Percentiles rank a stretch among this genome's conserved stretches.
Conservation (phyloP, 2,113 vertebrate species). For the Furnarius figulus region DNA sequence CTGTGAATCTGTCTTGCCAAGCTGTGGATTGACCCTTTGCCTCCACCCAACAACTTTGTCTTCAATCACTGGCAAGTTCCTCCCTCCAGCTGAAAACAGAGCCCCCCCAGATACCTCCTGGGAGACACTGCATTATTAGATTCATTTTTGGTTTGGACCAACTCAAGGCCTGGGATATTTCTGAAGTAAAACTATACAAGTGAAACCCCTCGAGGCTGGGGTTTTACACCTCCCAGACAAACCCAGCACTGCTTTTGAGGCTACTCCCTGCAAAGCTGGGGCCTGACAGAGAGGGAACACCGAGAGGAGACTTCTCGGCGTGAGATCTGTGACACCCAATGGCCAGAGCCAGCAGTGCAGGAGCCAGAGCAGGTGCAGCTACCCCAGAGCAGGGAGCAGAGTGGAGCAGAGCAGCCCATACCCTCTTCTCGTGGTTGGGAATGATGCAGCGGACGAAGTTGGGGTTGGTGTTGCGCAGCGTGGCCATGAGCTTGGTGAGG, state of each 20-base stretch:
- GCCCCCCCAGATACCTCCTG: constrained; percentile 89
- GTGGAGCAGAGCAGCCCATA: constrained; percentile 29
- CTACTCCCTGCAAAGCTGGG: background rate
- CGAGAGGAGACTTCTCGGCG: background rate
- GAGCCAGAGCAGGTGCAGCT: no score
- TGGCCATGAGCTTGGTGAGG: constrained; percentile 96
- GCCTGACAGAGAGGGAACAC: background rate
- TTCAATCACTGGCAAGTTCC: constrained; percentile 98
- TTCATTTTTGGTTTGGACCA: background rate
- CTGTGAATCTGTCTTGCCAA: constrained; percentile 92
- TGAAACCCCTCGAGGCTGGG: background rate
- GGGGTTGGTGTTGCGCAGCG: constrained; percentile 96
- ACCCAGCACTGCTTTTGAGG: background rate
- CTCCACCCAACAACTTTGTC: constrained; percentile 89
- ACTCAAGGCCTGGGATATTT: background rate
- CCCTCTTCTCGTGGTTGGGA: constrained; percentile 97
- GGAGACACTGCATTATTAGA: background rate
- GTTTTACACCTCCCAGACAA: background rate
- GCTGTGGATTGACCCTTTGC: constrained; percentile 86
- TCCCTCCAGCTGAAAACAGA: constrained; percentile 96
- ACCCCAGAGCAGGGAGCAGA: background rate
- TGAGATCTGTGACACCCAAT: background rate
- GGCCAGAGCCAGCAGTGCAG: no score
- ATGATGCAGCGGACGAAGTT: constrained; percentile 99
- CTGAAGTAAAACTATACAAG: background rate